Percentiles rank a stretch among this genome's conserved stretches.
Conservation (phyloP, 2,113 vertebrate genomes). For the Tor tambroides region DNA sequence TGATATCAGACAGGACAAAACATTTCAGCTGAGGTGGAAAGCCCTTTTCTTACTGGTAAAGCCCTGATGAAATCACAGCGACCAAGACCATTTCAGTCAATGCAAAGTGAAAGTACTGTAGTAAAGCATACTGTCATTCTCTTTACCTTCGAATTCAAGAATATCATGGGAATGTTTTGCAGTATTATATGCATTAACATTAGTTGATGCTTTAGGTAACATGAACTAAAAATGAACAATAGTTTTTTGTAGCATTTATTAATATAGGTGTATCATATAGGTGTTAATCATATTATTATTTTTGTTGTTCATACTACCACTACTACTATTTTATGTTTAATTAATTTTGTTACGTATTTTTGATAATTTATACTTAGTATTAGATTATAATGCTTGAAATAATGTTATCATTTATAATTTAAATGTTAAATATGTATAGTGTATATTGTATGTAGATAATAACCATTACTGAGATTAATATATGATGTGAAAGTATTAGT, state of each 20-base stretch:
- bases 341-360: not conserved
- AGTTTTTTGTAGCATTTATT: not conserved
- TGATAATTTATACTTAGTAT: not conserved
- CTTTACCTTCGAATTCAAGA: not conserved
- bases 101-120: not conserved
- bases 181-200: not conserved
- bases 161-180: not conserved
- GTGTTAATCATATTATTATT: not conserved
- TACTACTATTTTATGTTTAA: not conserved
- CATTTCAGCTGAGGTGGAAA: not conserved
- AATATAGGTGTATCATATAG: not conserved
- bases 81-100: not conserved
- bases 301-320: not conserved
- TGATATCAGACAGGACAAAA: slow-evolving; percentile 41
- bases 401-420: not conserved
- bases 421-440: not conserved
- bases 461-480: not conserved
- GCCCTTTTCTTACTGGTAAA: not conserved
- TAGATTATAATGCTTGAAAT: not conserved
- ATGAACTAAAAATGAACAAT: not conserved
- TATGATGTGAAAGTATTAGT: not conserved
- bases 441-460: not conserved
- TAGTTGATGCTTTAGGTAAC: not conserved
- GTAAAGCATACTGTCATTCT: not conserved
- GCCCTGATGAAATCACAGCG: not conserved